Conservation (phyloP, 1,140 invertebrate species). For the Luehdorfia chinensis region DNA sequence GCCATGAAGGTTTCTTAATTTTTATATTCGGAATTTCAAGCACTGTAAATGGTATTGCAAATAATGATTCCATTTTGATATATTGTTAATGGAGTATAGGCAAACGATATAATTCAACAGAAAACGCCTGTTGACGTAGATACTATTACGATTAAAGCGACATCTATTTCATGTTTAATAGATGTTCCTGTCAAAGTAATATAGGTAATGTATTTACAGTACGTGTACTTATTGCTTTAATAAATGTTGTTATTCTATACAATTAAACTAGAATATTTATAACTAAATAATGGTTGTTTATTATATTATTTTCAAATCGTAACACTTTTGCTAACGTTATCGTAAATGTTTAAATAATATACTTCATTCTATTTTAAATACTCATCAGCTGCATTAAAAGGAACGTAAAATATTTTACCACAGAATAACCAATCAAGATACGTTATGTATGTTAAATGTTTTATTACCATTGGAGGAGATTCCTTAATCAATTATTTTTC, state of each 20-base stretch:
- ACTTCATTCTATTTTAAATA: too few species aligned
- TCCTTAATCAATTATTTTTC: conserved; percentile 29
- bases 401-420: conserved; percentile 20
- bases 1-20: conserved; percentile 93
- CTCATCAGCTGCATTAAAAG: conserved; percentile 24
- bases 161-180: too few species aligned
- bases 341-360: too few species aligned
- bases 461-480: conserved; percentile 45
- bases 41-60: conserved; percentile 87
- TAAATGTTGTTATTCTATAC: too few species aligned
- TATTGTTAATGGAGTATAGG: conserved; percentile 13
- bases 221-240: too few species aligned
- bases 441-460: conserved; percentile 54
- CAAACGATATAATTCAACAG: conserved; percentile 11
- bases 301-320: too few species aligned
- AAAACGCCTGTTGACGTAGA: conserved; percentile 3
- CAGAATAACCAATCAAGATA: conserved; percentile 43
- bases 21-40: conserved; percentile 95
- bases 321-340: too few species aligned
- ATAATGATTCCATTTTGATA: conserved; percentile 86
- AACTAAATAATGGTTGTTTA: too few species aligned
- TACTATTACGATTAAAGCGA: neutral
- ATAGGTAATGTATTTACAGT: too few species aligned
- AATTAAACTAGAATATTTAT: too few species aligned
- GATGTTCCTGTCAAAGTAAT: too few species aligned